Conservation (phyloP, 1,140 invertebrate genomes). For the Diachasma alloeum region DNA sequence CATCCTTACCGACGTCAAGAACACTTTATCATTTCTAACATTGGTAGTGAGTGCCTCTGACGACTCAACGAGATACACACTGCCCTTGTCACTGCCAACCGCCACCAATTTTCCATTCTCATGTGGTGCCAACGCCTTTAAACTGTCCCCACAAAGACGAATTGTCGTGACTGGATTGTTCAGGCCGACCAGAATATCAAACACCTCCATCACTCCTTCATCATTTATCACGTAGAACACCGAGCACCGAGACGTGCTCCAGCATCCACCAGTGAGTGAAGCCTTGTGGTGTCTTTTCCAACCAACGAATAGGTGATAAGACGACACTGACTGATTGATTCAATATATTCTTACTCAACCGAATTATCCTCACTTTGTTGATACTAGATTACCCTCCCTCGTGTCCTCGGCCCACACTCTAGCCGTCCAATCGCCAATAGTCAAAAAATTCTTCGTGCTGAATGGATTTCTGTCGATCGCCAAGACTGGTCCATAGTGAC, state of each 20-base stretch:
- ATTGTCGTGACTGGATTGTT: slow-evolving; percentile 80
- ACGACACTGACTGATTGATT: slow-evolving; percentile 12
- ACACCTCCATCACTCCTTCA: slow-evolving; percentile 85
- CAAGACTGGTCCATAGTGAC: slow-evolving; percentile 84
- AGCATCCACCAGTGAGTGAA: slow-evolving; percentile 82
- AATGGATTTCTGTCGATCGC: slow-evolving; percentile 84
- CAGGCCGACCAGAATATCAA: slow-evolving; percentile 85
- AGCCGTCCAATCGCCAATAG: slow-evolving; percentile 87
- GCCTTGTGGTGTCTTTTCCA: slow-evolving; percentile 67
- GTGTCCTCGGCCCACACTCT: slow-evolving; percentile 91
- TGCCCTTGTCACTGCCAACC: slow-evolving; percentile 82
- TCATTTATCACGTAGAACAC: slow-evolving; percentile 53
- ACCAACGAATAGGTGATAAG: slow-evolving; percentile 25
- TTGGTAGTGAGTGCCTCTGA: slow-evolving; percentile 80
- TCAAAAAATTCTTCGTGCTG: slow-evolving; percentile 86
- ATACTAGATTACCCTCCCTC: slow-evolving; percentile 83
- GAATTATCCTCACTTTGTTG: slow-evolving; percentile 65
- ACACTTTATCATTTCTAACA: slow-evolving; percentile 84
- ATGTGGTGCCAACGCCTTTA: slow-evolving; percentile 69
- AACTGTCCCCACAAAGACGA: slow-evolving; percentile 73
- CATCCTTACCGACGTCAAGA: slow-evolving; percentile 75
- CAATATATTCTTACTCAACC: background rate
- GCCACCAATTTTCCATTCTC: slow-evolving; percentile 73
- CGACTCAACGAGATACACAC: slow-evolving; percentile 83
- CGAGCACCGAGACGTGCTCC: slow-evolving; percentile 79